Evolutionary conservation across 2,888 invertebrate genomes (phyloP).

Genomic region (Acanthoscelides obtectus): DNA sequence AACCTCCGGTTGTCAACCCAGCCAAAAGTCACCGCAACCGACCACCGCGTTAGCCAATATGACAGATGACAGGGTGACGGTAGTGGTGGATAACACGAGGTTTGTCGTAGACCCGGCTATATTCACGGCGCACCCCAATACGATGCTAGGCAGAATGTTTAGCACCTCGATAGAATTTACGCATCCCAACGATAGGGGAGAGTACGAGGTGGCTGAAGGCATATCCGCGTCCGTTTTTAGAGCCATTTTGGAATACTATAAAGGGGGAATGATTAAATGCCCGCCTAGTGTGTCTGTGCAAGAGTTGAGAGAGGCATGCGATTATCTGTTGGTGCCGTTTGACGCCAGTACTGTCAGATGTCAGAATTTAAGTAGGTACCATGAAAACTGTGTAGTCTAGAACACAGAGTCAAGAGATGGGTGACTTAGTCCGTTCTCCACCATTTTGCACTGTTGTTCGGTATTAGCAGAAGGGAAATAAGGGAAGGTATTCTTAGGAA

Average conservation of each 20-base stretch:
- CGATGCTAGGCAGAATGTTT: slow-evolving; percentile 99
- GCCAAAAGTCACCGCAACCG: background rate
- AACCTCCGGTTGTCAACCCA: background rate
- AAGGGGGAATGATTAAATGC: slow-evolving; percentile 85
- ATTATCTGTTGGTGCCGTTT: slow-evolving; percentile 96
- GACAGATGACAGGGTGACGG: slow-evolving; percentile 75
- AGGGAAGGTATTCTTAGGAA: too few relatives aligned
- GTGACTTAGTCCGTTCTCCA: too few relatives aligned
- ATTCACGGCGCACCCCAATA: slow-evolving; percentile 93
- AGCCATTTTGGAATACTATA: slow-evolving; percentile 92
- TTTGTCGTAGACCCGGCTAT: slow-evolving; percentile 91
- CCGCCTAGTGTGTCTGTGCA: slow-evolving; percentile 95
- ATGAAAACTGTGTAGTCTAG: background rate
- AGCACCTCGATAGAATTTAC: slow-evolving; percentile 88
- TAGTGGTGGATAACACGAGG: slow-evolving; percentile 91
- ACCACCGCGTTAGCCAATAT: slow-evolving; percentile 6
- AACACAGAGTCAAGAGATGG: too few relatives aligned
- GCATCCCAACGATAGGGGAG: slow-evolving; percentile 92
- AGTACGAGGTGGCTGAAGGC: slow-evolving; percentile 94
- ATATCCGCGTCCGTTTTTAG: slow-evolving; percentile 93
- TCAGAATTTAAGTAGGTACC: slow-evolving; percentile 83
- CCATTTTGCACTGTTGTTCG: too few relatives aligned
- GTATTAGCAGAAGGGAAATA: too few relatives aligned
- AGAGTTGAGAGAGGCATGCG: slow-evolving; percentile 96
- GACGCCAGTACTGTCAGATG: slow-evolving; percentile 93